A percentile compares a stretch with the other conserved stretches of the same genome.
Evolutionary conservation across 2,888 invertebrate species (phyloP).

Genomic region (Octodonta nipae): DNA sequence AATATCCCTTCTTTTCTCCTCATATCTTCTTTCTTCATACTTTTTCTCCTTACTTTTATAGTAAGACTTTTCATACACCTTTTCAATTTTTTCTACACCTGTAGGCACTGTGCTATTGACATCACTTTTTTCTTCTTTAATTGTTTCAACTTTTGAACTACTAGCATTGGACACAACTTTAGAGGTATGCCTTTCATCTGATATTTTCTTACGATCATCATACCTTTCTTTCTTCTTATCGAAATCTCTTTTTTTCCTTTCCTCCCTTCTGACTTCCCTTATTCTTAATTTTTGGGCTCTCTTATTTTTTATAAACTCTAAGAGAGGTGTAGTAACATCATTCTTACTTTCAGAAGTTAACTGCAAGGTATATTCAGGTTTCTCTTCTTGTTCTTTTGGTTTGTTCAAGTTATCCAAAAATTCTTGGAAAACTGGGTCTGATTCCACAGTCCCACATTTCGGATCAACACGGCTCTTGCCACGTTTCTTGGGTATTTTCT

Average conservation of each 20-base stretch:
- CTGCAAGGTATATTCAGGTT: constrained; percentile 34
- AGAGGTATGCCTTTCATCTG: constrained; percentile 21
- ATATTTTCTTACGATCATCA: constrained; percentile 20
- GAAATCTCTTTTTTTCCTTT: constrained; percentile 37
- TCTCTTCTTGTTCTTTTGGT: constrained; percentile 30
- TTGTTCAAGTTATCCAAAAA: constrained; percentile 54
- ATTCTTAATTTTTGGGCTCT: constrained; percentile 36
- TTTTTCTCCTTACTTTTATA: constrained; percentile 25
- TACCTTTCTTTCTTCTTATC: constrained; percentile 29
- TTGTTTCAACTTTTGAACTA: constrained; percentile 12
- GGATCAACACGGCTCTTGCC: constrained; percentile 66
- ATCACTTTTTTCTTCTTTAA: constrained; percentile 15
- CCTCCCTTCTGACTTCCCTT: constrained; percentile 40
- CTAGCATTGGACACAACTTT: constrained; percentile 11
- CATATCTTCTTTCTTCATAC: constrained; percentile 26
- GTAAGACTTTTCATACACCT: constrained; percentile 17
- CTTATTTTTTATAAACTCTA: constrained; percentile 41
- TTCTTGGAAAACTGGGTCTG: constrained; percentile 69
- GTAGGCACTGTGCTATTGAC: constrained; percentile 6
- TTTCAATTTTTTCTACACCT: constrained; percentile 21
- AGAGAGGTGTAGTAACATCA: constrained; percentile 38
- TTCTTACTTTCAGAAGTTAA: constrained; percentile 28
- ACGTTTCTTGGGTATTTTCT: constrained; percentile 63
- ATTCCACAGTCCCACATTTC: constrained; percentile 72
- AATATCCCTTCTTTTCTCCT: constrained; percentile 25